Evolutionary conservation across 1,140 invertebrate species (phyloP).

Genomic region (Hylyphantes graminicola): DNA sequence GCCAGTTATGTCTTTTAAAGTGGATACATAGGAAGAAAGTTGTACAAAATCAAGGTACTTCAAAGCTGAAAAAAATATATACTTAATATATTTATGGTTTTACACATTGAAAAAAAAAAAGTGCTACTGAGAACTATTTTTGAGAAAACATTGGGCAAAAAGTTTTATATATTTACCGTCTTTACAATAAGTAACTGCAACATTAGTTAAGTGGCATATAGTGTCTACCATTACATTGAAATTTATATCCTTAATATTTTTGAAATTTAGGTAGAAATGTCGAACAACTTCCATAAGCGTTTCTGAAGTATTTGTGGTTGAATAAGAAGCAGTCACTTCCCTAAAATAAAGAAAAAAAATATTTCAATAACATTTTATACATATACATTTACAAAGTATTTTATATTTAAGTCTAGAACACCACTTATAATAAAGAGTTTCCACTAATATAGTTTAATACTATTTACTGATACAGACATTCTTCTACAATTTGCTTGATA

Average conservation of each 20-base stretch:
- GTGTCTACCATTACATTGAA: conserved; percentile 23
- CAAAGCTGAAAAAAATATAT: too few species aligned
- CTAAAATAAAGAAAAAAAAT: background rate
- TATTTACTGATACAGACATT: too few species aligned
- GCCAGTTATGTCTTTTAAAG: background rate
- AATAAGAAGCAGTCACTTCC: background rate
- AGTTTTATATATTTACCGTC: conserved; percentile 14
- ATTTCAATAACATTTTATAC: too few species aligned
- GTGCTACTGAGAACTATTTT: background rate
- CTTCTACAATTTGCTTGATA: too few species aligned
- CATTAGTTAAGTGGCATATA: conserved; percentile 9
- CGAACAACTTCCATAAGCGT: conserved; percentile 25
- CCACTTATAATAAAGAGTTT: too few species aligned
- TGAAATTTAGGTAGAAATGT: conserved; percentile 22
- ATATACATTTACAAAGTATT: too few species aligned
- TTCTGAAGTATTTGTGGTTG: background rate
- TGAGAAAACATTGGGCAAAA: background rate
- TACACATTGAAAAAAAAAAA: background rate
- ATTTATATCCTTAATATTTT: conserved; percentile 4
- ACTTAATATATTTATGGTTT: background rate
- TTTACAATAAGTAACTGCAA: conserved; percentile 24
- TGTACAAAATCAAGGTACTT: background rate
- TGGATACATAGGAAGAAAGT: conserved; percentile 3
- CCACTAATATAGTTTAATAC: too few species aligned
- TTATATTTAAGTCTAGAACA: too few species aligned